These are phyloP conservation scores for Nasonovia ribisnigri DNA, from an alignment of 2,888 invertebrate species.

Conservation along the genomic window DNA sequence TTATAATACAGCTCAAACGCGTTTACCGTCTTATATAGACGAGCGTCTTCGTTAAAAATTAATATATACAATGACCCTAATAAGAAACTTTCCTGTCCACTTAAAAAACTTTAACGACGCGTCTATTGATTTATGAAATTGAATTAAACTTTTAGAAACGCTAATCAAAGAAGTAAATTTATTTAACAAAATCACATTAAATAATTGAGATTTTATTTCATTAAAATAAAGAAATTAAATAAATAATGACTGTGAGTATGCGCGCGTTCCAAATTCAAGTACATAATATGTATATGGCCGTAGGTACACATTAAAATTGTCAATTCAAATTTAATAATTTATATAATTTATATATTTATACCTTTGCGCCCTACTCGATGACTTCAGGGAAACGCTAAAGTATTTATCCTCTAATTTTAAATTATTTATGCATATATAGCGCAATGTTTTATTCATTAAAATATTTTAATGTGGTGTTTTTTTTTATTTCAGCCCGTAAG, in stretches of 20 bases:
- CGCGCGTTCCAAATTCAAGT: not conserved
- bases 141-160: constrained; percentile 9
- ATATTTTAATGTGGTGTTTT: not conserved
- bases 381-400: not conserved
- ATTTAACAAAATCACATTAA: constrained; percentile 12
- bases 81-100: not conserved
- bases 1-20: not conserved
- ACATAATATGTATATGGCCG: not conserved
- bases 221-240: constrained; percentile 35
- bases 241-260: not conserved
- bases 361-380: too few species aligned
- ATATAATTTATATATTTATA: not conserved
- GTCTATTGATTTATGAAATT: constrained; percentile 13
- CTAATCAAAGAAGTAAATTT: constrained; percentile 29
- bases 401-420: not conserved
- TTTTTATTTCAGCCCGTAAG: not conserved
- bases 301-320: not conserved
- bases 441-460: not conserved
- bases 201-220: constrained; percentile 23
- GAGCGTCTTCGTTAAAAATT: not conserved
- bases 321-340: not conserved
- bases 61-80: not conserved
- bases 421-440: not conserved
- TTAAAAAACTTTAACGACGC: constrained; percentile 26
- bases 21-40: not conserved